Conservation (phyloP, 2,113 vertebrate genomes). For the Chunga burmeisteri region DNA sequence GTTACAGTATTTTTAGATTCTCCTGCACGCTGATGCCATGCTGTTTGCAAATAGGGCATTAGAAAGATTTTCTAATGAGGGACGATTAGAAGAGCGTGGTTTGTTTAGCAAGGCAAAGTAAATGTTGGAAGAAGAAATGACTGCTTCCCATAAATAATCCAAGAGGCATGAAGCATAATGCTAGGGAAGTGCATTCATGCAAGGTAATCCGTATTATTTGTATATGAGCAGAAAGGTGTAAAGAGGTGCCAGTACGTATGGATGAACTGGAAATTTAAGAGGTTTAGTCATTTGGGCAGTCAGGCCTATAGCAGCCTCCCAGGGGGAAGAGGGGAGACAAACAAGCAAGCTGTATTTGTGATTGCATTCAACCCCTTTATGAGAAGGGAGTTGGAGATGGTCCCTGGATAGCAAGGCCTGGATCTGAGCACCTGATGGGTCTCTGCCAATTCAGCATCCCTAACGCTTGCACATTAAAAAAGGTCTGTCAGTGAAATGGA, state of each 20-base stretch:
- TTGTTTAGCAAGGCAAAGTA: background rate
- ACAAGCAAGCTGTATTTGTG: background rate
- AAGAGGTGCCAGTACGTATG: background rate
- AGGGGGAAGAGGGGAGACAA: background rate
- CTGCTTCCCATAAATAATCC: background rate
- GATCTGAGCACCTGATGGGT: background rate
- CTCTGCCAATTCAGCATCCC: background rate
- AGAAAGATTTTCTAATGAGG: background rate
- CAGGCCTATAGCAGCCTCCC: background rate
- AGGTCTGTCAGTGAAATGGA: rapidly evolving
- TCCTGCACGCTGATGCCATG: background rate
- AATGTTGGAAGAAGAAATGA: background rate
- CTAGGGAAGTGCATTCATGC: background rate
- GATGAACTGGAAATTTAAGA: background rate
- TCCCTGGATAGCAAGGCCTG: background rate
- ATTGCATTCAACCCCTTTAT: rapidly evolving
- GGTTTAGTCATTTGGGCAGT: background rate
- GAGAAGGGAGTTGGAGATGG: too few relatives aligned
- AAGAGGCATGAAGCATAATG: background rate
- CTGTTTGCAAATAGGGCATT: background rate
- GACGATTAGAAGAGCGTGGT: background rate
- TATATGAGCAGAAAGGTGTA: background rate
- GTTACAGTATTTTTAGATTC: background rate
- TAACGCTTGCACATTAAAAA: background rate
- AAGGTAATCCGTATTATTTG: background rate